Base-by-base conservation (phyloP, 1,140 invertebrate species). In the Drosophila suzukii region DNA sequence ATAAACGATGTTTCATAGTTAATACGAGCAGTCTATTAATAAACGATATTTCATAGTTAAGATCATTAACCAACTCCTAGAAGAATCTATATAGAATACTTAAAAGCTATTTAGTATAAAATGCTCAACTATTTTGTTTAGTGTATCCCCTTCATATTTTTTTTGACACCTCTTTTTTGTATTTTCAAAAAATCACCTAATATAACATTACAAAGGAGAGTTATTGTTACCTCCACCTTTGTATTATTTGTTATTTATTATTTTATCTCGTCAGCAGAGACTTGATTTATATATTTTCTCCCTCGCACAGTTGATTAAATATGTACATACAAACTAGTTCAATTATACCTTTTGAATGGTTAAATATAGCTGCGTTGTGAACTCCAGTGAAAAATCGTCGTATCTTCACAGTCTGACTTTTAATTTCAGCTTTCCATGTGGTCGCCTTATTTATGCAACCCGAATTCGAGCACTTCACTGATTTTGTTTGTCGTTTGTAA, bases 261-360 rank as follows among this genome's bases (percentile, higher is more conserved):
- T 46, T 39, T 44, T 46, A 12, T 63, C 55, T 12, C 55, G 6
- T 4, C 15, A 17, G 5, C 17, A 41, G 36, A 11, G 60, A 36
- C 36, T 24, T 51, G 46, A 34, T 66, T 66, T 43, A 68, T 67
- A 41, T 15, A 51, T 62, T 44, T 50, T 65, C 61, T 53, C 32
- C 65, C 65, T 43, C 27, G n/a, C 32, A 47, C 41, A 51, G 30
- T 49, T 43, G 39, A 66, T 68, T 68, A 68, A 68, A 68, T 66
- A 68, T 68, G 61, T 68, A 67, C 61, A 68, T 66, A 68, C 65
- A 51, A 68, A 68, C 47, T 68, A 68, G 61, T 68, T 68, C 47
- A 68, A 68, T 66, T 66, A 68, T 68, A 68, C 65, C 65, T 68
- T 68, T 68, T 68, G 65, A 68, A 68, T 68, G 65, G 43, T 65